A percentile compares a stretch with the other conserved stretches of the same genome.
These are phyloP conservation scores for Cyprinodon brontotheroides DNA, from an alignment of 2,113 vertebrate species.

Conservation along the genomic window DNA sequence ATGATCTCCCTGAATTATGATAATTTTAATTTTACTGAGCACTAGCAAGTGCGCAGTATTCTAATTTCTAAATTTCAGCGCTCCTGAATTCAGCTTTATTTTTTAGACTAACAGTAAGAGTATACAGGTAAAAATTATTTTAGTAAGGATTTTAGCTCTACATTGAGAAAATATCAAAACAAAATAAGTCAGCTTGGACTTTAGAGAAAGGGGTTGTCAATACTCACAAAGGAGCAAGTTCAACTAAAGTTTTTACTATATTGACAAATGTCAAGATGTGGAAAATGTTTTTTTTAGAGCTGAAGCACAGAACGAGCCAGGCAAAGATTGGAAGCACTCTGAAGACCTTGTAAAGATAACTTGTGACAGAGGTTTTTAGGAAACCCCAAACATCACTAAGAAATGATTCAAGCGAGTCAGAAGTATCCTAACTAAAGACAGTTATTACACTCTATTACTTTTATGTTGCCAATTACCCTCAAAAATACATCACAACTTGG, in stretches of 20 bases:
- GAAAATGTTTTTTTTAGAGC: background rate
- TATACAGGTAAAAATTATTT: no score
- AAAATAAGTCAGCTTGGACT: background rate
- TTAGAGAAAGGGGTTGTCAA: no score
- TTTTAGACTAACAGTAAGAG: no score
- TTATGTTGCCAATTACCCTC: background rate
- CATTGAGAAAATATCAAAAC: background rate
- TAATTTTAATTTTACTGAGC: no score
- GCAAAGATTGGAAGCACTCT: background rate
- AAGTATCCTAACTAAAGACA: background rate
- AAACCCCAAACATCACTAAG: background rate
- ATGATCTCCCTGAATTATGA: no score
- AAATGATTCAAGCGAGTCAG: background rate
- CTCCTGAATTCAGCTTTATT: no score
- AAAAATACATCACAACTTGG: background rate
- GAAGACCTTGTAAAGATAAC: background rate
- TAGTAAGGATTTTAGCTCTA: no score
- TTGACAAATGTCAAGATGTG: background rate
- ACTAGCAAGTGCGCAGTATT: no score
- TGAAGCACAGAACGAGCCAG: background rate
- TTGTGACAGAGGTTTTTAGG: background rate
- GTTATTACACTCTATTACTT: background rate
- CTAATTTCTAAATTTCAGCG: no score
- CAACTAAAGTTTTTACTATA: no score
- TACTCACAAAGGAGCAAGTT: no score